Evolutionary conservation across 1,140 invertebrate species (phyloP).

Genomic region (Diachasmimorpha longicaudata): DNA sequence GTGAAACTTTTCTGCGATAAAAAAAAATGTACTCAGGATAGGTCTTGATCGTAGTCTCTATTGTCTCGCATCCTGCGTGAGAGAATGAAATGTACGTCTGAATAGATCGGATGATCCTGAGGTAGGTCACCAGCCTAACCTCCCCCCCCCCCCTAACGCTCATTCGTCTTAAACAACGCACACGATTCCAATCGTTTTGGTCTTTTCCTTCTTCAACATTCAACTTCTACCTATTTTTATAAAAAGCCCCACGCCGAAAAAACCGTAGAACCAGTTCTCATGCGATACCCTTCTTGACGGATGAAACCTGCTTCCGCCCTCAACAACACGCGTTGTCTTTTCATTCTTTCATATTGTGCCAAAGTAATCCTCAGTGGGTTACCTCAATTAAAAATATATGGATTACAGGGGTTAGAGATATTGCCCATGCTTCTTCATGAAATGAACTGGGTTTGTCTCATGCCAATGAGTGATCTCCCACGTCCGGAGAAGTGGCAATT

Average conservation of each 20-base stretch:
- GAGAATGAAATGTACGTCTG: conserved; percentile 52
- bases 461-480: too few relatives aligned
- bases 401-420: background rate
- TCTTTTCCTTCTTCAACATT: conserved; percentile 4
- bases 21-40: conserved; percentile 9
- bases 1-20: conserved; percentile 32
- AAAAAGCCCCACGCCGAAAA: background rate
- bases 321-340: conserved; percentile 7
- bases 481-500: too few relatives aligned
- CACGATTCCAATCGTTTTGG: background rate
- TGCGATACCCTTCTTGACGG: conserved; percentile 2
- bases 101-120: conserved; percentile 64
- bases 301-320: conserved; percentile 26
- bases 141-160: conserved; percentile 27
- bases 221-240: conserved; percentile 14
- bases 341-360: background rate
- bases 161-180: conserved; percentile 13
- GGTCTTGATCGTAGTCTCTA: conserved; percentile 54
- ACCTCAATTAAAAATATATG: background rate
- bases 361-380: background rate
- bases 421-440: too few relatives aligned
- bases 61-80: conserved; percentile 63
- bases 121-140: conserved; percentile 58
- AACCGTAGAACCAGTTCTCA: conserved; percentile 12
- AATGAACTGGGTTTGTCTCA: too few relatives aligned